A percentile compares a stretch with the other conserved stretches of the same genome.
Conservation (phyloP, 1,140 invertebrate genomes). For the Brachystomella parvula region DNA sequence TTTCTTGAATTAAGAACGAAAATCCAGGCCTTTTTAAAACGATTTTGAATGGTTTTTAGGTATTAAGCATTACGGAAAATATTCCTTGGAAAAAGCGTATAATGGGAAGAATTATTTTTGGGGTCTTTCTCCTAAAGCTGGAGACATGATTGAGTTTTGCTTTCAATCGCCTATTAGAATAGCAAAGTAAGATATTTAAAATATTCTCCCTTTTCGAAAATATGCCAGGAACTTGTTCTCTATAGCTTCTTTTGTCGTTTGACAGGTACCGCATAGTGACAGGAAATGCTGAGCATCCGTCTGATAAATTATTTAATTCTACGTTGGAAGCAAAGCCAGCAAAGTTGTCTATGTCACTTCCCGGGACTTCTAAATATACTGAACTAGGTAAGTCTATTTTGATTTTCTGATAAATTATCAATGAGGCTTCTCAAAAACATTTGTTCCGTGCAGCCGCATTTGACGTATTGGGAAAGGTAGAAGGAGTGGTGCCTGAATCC, state of each 20-base stretch:
- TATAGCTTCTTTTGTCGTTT: not conserved
- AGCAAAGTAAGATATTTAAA: constrained; percentile 55
- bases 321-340: constrained; percentile 70
- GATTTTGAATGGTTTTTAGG: too few species aligned
- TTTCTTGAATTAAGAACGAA: too few species aligned
- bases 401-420: too few species aligned
- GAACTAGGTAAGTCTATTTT: too few species aligned
- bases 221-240: not conserved
- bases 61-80: constrained; percentile 77
- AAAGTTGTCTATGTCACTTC: constrained; percentile 1
- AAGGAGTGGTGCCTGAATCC: constrained; percentile 56
- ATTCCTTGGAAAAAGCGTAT: constrained; percentile 73
- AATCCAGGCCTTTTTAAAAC: too few species aligned
- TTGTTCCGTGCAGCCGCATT: constrained; percentile 57
- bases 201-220: not conserved
- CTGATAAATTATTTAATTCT: constrained; percentile 83
- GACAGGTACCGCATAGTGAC: constrained; percentile 76
- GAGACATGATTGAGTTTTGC: constrained; percentile 72
- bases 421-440: not conserved
- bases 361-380: not conserved
- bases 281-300: constrained; percentile 84
- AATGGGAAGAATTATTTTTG: constrained; percentile 85
- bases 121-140: constrained; percentile 71
- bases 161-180: constrained; percentile 67
- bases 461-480: constrained; percentile 67